phyloP scores from a whole-genome alignment of 2,113 vertebrate species.

The Hylia prasina region DNA sequence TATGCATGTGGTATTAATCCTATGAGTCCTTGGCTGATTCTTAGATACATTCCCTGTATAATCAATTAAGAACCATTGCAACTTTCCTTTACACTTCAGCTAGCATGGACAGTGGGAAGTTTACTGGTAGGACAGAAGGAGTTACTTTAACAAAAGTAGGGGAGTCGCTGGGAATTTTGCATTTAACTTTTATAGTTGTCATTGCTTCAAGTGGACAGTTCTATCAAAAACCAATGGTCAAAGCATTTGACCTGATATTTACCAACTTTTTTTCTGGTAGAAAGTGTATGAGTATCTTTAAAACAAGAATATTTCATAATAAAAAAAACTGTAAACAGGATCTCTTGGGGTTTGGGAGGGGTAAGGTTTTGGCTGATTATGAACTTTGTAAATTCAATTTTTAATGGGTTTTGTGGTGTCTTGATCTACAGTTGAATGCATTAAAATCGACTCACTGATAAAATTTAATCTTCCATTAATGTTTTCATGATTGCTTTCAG shows the following conservation, averaged over 20 bases:
- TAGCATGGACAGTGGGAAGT: fast-evolving
- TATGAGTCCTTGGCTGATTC: background rate
- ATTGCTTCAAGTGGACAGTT: background rate
- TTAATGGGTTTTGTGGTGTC: background rate
- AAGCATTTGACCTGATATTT: background rate
- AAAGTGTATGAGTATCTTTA: background rate
- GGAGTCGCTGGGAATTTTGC: background rate
- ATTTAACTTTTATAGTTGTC: background rate
- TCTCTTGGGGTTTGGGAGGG: background rate
- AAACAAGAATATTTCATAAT: background rate
- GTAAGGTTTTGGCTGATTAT: background rate
- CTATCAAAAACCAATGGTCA: background rate
- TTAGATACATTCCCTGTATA: background rate
- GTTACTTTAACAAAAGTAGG: too few species aligned
- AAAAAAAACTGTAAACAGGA: background rate
- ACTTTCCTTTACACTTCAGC: background rate
- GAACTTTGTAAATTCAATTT: background rate
- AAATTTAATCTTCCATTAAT: background rate
- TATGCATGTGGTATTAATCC: background rate
- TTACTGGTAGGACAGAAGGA: too few species aligned
- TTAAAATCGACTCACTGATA: background rate
- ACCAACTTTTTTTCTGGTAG: background rate
- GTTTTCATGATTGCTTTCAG: background rate
- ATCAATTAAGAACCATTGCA: background rate
- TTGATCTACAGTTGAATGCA: background rate